Evolutionary conservation across 1,140 invertebrate genomes (phyloP), one percentile per base, ranked within the genome.

Genomic region (Capitella teleta): DNA sequence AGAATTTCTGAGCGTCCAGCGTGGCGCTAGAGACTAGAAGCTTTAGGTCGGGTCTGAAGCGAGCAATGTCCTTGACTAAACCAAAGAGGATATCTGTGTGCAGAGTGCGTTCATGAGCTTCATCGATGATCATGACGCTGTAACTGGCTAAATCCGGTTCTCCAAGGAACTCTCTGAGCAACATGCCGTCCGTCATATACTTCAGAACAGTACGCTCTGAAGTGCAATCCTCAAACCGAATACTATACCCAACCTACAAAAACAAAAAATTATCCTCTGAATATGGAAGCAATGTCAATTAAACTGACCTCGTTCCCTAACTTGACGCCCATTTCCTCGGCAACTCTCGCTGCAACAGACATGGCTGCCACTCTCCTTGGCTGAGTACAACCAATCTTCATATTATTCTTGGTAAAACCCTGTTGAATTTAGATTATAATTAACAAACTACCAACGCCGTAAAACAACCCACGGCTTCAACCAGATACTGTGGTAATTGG

Each of bases 141-240:
- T 96, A 97, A 1, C 84, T 83, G 34, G 81, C 83, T 23, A 99
- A 74, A 76, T 97, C 93, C 1, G 94, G 94, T 72, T 99, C 95
- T 49, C 87, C 87, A 2, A 99, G 76, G 73, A 98, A 98, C 75
- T 99, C 96, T 64, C 95, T 76, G 42, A 98, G 83, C 38, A 99
- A 69, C 62, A 96, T 98, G 65, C 96, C 96, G 75, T 99, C 96
- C 36, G 96, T 99, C 94, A 99, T 98, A 61, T 99, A 99, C 74
- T 98, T 98, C n/a, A 99, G 82, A 4, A 81, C 62, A 19, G 81
- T 81, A 46, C 80, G 69, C 59, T 84, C 81, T 19, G 80, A 82
- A 3, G 84, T 84, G 61, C 82, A 85, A 64, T 86, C 83, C 68
- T 86, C 84, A 76, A 86, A 86, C 54, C 84, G 67, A 55, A 86